phyloP scores from a whole-genome alignment of 2,113 vertebrate genomes.

The Nothobranchius kuhntae region DNA sequence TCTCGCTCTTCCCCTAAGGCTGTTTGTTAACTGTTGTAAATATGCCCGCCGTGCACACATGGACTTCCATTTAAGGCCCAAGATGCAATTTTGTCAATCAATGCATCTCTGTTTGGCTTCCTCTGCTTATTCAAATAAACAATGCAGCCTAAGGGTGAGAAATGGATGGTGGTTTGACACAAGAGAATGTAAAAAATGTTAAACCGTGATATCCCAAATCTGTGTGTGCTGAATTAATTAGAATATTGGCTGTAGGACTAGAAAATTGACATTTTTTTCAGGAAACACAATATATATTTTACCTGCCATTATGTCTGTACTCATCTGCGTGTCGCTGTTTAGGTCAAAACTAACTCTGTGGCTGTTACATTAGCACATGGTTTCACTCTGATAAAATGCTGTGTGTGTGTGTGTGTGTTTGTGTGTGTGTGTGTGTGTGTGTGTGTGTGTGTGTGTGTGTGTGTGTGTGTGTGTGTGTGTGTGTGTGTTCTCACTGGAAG shows the following conservation, averaged over 20 bases:
- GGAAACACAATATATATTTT: not conserved
- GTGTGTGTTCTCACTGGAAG: constrained; percentile 22
- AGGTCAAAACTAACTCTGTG: constrained; percentile 16
- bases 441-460: not conserved
- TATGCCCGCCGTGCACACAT: constrained; percentile 38
- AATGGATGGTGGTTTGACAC: constrained; percentile 17
- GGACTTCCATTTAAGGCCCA: constrained; percentile 38
- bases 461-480: constrained; percentile 24
- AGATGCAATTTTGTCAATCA: constrained; percentile 49
- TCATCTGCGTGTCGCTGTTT: too few relatives aligned
- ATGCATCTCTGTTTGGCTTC: constrained; percentile 40
- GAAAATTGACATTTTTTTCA: constrained; percentile 11
- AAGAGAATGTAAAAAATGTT: constrained; percentile 25
- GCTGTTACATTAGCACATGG: constrained; percentile 38
- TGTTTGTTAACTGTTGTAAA: constrained; percentile 67
- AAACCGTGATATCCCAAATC: constrained; percentile 36
- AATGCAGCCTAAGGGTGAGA: constrained; percentile 5
- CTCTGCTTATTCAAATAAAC: constrained; percentile 28
- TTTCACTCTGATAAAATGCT: not conserved
- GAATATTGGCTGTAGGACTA: constrained; percentile 17
- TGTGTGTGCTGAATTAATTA: constrained; percentile 19
- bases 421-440: constrained; percentile 9
- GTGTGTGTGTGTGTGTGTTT: too few relatives aligned
- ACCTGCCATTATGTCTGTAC: constrained; percentile 5
- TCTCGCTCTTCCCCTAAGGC: constrained; percentile 32